phyloP scores from a whole-genome alignment of 2,113 vertebrate species.

The Numenius arquata region DNA sequence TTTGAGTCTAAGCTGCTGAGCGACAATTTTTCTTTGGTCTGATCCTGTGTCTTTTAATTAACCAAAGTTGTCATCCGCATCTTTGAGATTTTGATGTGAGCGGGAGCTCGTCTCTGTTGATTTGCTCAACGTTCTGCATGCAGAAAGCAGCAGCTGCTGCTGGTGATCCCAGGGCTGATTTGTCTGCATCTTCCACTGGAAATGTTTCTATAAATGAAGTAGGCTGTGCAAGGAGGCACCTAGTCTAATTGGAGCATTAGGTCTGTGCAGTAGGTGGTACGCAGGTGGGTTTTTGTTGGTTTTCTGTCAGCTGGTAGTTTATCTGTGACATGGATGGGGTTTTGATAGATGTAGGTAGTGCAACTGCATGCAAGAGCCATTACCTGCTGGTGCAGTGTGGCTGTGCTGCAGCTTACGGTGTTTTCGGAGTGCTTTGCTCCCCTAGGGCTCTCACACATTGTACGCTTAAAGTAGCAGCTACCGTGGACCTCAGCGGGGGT shows the following conservation, averaged over 20 bases:
- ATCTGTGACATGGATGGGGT: background rate
- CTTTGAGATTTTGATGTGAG: background rate
- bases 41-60: slow-evolving; percentile 28
- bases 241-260: background rate
- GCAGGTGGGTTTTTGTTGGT: background rate
- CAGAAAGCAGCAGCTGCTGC: slow-evolving; percentile 36
- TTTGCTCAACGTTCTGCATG: background rate
- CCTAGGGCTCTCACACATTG: background rate
- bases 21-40: background rate
- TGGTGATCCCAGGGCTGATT: background rate
- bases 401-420: background rate
- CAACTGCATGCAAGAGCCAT: background rate
- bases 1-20: background rate
- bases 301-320: background rate
- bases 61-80: background rate
- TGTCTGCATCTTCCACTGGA: background rate
- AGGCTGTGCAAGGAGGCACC: background rate
- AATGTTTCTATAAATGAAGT: background rate
- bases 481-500: background rate
- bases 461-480: background rate
- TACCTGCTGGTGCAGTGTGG: background rate
- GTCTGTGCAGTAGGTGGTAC: background rate
- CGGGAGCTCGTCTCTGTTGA: background rate
- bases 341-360: background rate
- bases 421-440: background rate